Percentiles rank a stretch among this genome's conserved stretches.
Conservation (phyloP, 35 echinoderm and acorn worm species). For the Lytechinus pictus region DNA sequence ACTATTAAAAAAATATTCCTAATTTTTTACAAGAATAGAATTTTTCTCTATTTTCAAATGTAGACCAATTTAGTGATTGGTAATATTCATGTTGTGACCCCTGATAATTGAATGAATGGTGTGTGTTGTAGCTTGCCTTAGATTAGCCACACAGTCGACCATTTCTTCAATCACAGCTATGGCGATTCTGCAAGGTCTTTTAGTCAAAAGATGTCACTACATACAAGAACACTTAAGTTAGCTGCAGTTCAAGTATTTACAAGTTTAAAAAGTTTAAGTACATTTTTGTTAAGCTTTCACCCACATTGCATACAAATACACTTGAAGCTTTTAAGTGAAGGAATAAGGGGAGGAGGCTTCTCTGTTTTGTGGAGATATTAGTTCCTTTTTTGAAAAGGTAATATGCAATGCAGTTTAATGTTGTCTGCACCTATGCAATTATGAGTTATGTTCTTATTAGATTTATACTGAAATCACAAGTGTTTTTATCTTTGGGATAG, state of each 20-base stretch:
- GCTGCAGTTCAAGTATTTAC: too few species aligned
- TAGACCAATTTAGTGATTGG: neutral
- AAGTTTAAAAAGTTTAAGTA: too few species aligned
- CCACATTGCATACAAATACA: neutral
- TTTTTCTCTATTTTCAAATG: neutral
- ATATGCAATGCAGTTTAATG: neutral
- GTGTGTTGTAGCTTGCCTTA: neutral
- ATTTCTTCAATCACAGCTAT: neutral
- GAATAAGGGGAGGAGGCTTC: neutral
- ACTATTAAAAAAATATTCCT: neutral
- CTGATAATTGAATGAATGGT: neutral
- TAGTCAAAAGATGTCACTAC: neutral
- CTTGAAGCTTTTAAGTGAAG: neutral
- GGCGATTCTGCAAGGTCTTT: neutral
- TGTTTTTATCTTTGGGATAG: neutral
- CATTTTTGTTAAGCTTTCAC: too few species aligned
- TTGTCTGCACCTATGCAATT: neutral
- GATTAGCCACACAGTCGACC: neutral
- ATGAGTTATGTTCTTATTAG: neutral
- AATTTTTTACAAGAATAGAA: neutral
- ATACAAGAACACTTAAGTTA: neutral
- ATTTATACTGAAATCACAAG: neutral
- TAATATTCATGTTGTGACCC: neutral
- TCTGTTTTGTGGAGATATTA: neutral
- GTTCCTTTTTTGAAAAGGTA: neutral